phyloP scores from a whole-genome alignment of 1,140 invertebrate genomes.

The Heterodera carotae region DNA sequence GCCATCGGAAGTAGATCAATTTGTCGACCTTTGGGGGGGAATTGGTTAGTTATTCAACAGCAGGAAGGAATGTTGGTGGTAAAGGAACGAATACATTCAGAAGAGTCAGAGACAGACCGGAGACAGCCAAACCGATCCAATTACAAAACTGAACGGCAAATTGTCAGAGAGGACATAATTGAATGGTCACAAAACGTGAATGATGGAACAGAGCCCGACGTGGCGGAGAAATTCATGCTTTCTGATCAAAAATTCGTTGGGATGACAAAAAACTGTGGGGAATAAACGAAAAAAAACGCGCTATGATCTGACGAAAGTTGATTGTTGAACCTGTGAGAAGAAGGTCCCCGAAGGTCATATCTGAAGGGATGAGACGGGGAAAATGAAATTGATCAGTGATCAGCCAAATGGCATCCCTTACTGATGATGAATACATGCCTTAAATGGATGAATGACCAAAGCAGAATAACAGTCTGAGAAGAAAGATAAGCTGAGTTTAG shows the following conservation, averaged over 20 bases:
- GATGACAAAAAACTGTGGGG: constrained; percentile 63
- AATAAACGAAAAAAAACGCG: constrained; percentile 18
- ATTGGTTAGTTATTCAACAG: too few species aligned
- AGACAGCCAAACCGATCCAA: constrained; percentile 64
- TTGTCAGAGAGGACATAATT: neutral
- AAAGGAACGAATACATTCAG: constrained; percentile 7
- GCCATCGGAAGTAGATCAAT: constrained; percentile 64
- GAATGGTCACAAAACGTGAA: constrained; percentile 39
- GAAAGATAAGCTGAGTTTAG: neutral
- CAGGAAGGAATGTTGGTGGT: neutral
- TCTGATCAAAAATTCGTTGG: constrained; percentile 62
- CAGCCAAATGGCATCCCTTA: neutral
- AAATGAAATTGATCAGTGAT: too few species aligned
- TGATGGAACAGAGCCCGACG: constrained; percentile 59
- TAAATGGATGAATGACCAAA: neutral
- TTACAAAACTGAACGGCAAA: constrained; percentile 49
- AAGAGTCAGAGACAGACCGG: constrained; percentile 62
- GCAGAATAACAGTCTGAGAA: neutral
- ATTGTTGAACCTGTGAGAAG: constrained; percentile 54
- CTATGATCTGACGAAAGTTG: neutral
- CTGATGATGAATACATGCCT: constrained; percentile 14
- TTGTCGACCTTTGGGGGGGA: constrained; percentile 51
- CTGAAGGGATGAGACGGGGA: neutral
- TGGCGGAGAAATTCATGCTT: constrained; percentile 64
- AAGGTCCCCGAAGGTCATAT: constrained; percentile 64